Base-by-base conservation (phyloP, 2,888 invertebrate genomes). In the Nomada ruficornis region DNA sequence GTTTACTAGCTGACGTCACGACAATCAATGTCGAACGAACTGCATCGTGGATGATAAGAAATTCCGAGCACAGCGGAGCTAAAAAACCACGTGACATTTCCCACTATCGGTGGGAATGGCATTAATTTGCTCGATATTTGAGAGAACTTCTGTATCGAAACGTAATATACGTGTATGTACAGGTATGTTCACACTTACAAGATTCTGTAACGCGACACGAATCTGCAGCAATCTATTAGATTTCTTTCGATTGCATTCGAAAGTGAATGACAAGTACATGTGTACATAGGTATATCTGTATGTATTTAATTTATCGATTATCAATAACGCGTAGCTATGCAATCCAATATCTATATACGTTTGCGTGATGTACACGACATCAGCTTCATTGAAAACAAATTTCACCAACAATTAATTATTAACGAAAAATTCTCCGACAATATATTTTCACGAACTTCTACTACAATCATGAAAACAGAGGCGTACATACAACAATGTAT, bases 151-250 rank as follows among this genome's bases (percentile, higher is more conserved):
- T 52, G 77, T 64, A 63, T 64, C 64, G 64, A 77, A 77, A 70
- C 44, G 18, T 29, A 64, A 70, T 77, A 69, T 47, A 15, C 47
- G n/a, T 36, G 18, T 60, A 60, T 42, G 50, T 20, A n/a, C n/a
- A n/a, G n/a, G n/a, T n/a, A 15, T 20, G 29, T 64, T 79, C 60
- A 44, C 36, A 54, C 36, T 60, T 65, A 64, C 59, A 64, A 77
- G 52, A 52, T 55, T 26, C n/a, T 23, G 57, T 69, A 80, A 70
- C 29, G 13, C 71, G 71, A 82, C 57, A 55, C 59, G 64, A 68
- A 75, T 82, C 71, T 68, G 68, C 71, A 74, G 60, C 36, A 63
- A 76, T 68, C 80, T 80, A 76, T 82, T 80, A 72, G 55, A 23
- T 36, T 23, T 82, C 71, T 52, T 71, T 67, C 47, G 47, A 80